phyloP scores from a whole-genome alignment of 2,113 vertebrate genomes.

The Callaeas wilsoni region DNA sequence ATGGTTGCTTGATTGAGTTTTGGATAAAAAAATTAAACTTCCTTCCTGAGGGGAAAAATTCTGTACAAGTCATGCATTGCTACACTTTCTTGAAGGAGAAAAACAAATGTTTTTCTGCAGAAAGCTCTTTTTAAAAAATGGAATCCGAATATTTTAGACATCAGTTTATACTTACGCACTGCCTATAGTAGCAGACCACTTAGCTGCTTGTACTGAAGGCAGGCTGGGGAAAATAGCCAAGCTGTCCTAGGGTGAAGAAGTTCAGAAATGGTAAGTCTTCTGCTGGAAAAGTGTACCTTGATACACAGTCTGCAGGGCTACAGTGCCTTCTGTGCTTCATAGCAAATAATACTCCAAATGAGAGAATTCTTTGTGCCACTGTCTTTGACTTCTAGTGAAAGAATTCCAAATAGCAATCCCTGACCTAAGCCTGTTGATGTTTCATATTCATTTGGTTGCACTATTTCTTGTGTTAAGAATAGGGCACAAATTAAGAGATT shows the following conservation, averaged over 20 bases:
- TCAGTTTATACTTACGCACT: background rate
- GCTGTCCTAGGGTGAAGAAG: background rate
- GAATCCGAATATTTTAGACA: background rate
- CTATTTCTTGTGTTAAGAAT: background rate
- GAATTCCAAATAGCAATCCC: background rate
- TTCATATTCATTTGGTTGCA: background rate
- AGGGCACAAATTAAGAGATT: background rate
- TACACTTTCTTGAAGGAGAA: background rate
- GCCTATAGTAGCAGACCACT: background rate
- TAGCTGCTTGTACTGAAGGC: background rate
- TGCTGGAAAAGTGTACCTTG: background rate
- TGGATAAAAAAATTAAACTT: background rate
- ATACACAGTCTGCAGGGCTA: background rate
- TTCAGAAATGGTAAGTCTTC: background rate
- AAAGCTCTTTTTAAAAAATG: background rate
- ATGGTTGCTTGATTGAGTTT: background rate
- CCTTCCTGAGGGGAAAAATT: background rate
- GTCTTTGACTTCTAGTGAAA: background rate
- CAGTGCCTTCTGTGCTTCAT: background rate
- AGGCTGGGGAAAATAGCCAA: background rate
- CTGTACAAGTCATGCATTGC: background rate
- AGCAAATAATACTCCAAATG: background rate
- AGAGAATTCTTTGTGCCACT: background rate
- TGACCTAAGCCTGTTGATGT: background rate
- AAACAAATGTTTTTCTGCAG: background rate